These are phyloP conservation scores for Diadema setosum DNA, from an alignment of 35 echinoderm and acorn worm species.

Conservation along the genomic window DNA sequence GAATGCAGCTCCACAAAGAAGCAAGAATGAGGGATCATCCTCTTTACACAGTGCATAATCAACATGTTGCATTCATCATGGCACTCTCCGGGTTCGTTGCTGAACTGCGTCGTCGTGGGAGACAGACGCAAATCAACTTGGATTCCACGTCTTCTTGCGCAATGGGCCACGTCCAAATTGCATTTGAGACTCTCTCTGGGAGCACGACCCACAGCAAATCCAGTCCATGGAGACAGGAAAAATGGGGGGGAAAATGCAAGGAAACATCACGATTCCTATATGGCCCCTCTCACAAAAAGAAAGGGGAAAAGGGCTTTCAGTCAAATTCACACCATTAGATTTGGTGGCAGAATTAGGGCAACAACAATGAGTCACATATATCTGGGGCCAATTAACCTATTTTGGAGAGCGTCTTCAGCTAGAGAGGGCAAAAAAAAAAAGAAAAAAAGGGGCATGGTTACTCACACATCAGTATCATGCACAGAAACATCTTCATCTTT, in stretches of 20 bases:
- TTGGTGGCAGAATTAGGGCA: background rate
- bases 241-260: background rate
- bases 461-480: background rate
- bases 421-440: background rate
- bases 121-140: background rate
- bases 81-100: no score
- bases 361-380: conserved; percentile 1
- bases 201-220: background rate
- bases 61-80: no score
- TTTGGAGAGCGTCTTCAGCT: background rate
- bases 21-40: background rate
- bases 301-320: background rate
- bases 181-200: background rate
- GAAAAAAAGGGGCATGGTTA: background rate
- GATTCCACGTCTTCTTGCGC: background rate
- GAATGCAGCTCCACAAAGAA: background rate
- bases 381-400: background rate
- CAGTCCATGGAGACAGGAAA: background rate
- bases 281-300: no score
- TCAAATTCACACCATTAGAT: background rate
- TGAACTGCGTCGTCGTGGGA: background rate
- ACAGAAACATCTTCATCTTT: background rate
- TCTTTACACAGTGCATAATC: no score
- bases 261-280: no score
- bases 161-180: background rate